Evolutionary conservation across 2,888 invertebrate species (phyloP), one percentile per base, ranked within the genome.

Genomic region (Amiota mariae): DNA sequence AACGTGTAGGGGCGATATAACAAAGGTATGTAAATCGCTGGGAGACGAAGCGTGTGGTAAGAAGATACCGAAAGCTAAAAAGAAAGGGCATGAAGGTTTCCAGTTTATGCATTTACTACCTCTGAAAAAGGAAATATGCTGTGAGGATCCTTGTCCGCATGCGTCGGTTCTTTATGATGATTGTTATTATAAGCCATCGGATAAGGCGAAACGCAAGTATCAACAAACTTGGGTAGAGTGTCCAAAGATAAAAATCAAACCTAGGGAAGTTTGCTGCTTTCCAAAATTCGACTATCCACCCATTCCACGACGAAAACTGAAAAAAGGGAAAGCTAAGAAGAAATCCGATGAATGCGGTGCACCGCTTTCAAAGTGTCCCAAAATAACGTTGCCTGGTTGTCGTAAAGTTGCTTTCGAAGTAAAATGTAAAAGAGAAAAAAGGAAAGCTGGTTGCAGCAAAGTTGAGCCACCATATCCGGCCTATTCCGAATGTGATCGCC

Each of bases 151-250:
- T 2, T 63, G 51, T 15, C 46, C 20, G 3, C 57, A 76, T n/a
- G 48, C 63, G 0, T 71, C 78, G 47, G 75, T 79, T 0, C 71
- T 74, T 3, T 82, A 80, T 36, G 81, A 83, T 46, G 63, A 57
- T 13, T 13, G 49, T 8, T 49, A 82, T 9, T 76, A 82, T 72
- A 74, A 79, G 54, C 75, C 74, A 20, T 79, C 83, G 0, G 82
- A 88, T 24, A 86, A 86, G 63, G 78, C 76, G 1, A 79, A 77
- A 3, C 80, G 88, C 2, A 54, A 77, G 9, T 87, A 87, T 49
- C 88, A 87, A 68, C 75, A 87, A 10, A 87, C 87, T 1, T 87
- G 88, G 88, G 74, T 81, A 0, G 82, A 84, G 51, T 87, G 86
- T 63, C 85, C 88, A 0, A 68, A 78, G 0, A 24, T 83, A 2